Evolutionary conservation across 2,888 invertebrate genomes (phyloP).

Genomic region (Zygothrica quintamaculata): DNA sequence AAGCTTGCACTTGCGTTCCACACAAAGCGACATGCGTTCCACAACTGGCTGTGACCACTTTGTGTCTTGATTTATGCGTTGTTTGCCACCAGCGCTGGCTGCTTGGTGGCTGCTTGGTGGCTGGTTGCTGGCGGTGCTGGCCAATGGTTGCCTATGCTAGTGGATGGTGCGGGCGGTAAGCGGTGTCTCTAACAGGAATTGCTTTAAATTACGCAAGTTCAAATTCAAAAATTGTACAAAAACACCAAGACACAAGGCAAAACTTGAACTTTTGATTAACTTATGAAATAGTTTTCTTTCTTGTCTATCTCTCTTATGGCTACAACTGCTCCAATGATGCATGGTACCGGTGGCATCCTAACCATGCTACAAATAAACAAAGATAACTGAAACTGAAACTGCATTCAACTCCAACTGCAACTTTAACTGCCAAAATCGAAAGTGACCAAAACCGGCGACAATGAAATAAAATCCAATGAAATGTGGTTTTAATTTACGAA

Average conservation of each 20-base stretch:
- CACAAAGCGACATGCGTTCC: constrained; percentile 12
- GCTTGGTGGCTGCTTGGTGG: constrained; percentile 3
- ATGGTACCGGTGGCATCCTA: constrained; percentile 29
- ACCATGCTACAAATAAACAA: constrained; percentile 40
- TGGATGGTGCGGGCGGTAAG: constrained; percentile 59
- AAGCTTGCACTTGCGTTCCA: constrained; percentile 47
- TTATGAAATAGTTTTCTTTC: constrained; percentile 56
- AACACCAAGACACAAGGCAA: constrained; percentile 17
- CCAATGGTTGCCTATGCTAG: no score
- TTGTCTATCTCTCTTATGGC: constrained; percentile 14
- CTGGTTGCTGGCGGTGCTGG: constrained; percentile 7
- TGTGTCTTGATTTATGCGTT: constrained; percentile 72
- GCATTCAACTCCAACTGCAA: constrained; percentile 13
- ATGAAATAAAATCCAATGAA: constrained; percentile 55
- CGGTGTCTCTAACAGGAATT: constrained; percentile 76
- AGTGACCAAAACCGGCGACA: constrained; percentile 68
- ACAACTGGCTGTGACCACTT: constrained; percentile 54
- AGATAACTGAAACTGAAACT: constrained; percentile 28
- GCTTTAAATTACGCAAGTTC: constrained; percentile 77
- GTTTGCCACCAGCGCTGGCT: constrained; percentile 39
- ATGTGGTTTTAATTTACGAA: constrained; percentile 43
- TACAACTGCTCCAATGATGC: no score
- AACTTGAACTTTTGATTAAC: constrained; percentile 78
- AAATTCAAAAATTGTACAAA: constrained; percentile 35
- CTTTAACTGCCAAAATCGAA: constrained; percentile 57